These are phyloP conservation scores for Turritopsis rubra DNA, from an alignment of 30 jellyfish, hydroid and myxozoan genomes.

Conservation along the genomic window DNA sequence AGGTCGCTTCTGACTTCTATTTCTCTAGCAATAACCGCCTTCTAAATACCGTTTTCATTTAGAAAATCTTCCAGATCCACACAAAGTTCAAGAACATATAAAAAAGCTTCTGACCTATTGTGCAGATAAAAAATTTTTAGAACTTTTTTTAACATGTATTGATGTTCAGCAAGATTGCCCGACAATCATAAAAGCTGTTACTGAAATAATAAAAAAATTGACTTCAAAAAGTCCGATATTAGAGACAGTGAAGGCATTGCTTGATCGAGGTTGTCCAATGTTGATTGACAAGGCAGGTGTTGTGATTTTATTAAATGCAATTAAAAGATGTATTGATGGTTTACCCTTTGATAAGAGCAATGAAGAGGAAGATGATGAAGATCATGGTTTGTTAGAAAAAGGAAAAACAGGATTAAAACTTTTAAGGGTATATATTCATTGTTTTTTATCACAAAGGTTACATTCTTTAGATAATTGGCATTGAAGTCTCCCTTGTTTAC, in stretches of 20 bases:
- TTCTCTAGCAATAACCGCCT: background rate
- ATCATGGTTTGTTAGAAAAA: slow-evolving; percentile 23
- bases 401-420: slow-evolving; percentile 78
- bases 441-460: too few species aligned
- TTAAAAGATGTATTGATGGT: slow-evolving; percentile 60
- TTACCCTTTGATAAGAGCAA: slow-evolving; percentile 61
- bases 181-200: slow-evolving; percentile 54
- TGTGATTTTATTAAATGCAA: slow-evolving; percentile 27
- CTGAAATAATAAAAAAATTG: slow-evolving; percentile 70
- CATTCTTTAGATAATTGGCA: background rate
- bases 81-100: slow-evolving; percentile 82
- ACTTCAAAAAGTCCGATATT: slow-evolving; percentile 59
- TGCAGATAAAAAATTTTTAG: slow-evolving; percentile 43
- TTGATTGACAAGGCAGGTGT: slow-evolving; percentile 66
- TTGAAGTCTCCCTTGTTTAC: too few species aligned
- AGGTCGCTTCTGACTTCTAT: too few species aligned
- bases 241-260: slow-evolving; percentile 80
- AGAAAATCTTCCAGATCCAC: slow-evolving; percentile 77
- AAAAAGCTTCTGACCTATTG: slow-evolving; percentile 53
- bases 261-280: slow-evolving; percentile 85
- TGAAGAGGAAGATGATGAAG: slow-evolving; percentile 35
- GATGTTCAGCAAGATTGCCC: slow-evolving; percentile 64
- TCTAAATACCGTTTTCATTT: background rate
- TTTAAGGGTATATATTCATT: slow-evolving; percentile 43
- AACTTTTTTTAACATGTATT: slow-evolving; percentile 31